A percentile compares a stretch with the other conserved stretches of the same genome.
These are phyloP conservation scores for Hycleus cichorii DNA, from an alignment of 1,140 invertebrate genomes.

Conservation along the genomic window DNA sequence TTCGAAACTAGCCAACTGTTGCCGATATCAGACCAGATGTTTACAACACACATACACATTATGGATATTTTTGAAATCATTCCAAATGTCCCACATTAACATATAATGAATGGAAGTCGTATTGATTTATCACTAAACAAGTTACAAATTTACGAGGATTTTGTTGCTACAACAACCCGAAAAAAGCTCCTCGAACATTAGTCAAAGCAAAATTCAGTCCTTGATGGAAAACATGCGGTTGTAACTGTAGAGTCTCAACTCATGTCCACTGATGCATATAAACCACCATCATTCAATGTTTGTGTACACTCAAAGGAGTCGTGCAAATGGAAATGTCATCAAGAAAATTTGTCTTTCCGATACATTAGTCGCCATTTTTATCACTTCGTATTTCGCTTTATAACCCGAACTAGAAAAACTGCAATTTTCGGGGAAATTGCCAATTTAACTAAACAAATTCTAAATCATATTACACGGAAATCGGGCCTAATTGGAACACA, in stretches of 20 bases:
- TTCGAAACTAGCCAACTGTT: not conserved
- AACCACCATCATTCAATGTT: slow-evolving; percentile 16
- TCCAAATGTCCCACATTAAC: not conserved
- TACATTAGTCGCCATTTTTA: slow-evolving; percentile 23
- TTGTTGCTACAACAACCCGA: not conserved
- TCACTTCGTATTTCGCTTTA: slow-evolving; percentile 20
- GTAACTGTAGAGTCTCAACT: not conserved
- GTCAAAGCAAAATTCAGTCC: not conserved
- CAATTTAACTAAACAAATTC: too few species aligned
- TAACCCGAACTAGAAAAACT: not conserved
- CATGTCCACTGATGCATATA: slow-evolving; percentile 12
- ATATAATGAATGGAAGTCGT: not conserved
- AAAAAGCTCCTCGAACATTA: too few species aligned
- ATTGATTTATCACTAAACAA: not conserved
- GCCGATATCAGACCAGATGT: not conserved
- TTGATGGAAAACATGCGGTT: not conserved
- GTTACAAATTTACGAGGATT: not conserved
- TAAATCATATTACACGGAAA: too few species aligned
- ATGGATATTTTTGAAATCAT: not conserved
- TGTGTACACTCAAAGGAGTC: slow-evolving; percentile 19
- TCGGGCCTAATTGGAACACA: slow-evolving; percentile 5
- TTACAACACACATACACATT: too few species aligned
- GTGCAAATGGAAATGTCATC: slow-evolving; percentile 31
- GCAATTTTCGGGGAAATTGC: too few species aligned
- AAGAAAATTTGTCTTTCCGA: slow-evolving; percentile 28